Evolutionary conservation across 2,113 vertebrate genomes (phyloP), one percentile per base, ranked within the genome.

Genomic region (Henicopernis longicauda): DNA sequence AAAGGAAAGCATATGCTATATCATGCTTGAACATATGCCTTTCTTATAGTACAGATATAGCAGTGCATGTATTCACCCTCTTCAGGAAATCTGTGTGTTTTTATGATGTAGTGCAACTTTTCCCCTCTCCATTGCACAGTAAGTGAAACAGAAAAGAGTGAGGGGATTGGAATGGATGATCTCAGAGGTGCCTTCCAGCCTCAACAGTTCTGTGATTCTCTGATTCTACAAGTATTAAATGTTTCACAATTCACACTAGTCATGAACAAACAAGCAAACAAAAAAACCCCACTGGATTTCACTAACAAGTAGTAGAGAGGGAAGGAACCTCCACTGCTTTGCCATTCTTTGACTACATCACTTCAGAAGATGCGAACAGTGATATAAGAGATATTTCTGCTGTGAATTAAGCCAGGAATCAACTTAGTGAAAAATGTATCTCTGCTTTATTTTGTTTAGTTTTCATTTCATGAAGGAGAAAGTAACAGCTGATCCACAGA

Each of bases 401-500:
- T 89, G 27, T 57, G 54, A 95, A 71, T 47, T 80, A 94, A 93
- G 36, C 82, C 19, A 88, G 74, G 73, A 95, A 92, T 80, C 86
- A 94, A 88, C 38, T 47, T 70, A 67, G 69, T 76, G 40, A 54
- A 94, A 94, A 94, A 79, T 40, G 27, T 49, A 20, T 40, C 42
- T 80, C 42, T 94, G 14, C 50, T 96, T 97, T 86, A 73, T 63
- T 97, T 96, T 86, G 9, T 89, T 84, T 63, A 65, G 12, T 38
- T 92, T 93, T 69, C 36, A 74, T 67, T 92, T 86, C 89, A 66
- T 83, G 70, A 93, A 95, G 79, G 73, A 95, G 81, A 90, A 95
- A 96, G 91, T 96, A 95, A 94, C 10, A 96, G 58, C 36, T 95
- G 82, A 86, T 90, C 44, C 52, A 81, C 18, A 77, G 42, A 96